Evolutionary conservation across 1,140 invertebrate species (phyloP).

Genomic region (Aethina tumida): DNA sequence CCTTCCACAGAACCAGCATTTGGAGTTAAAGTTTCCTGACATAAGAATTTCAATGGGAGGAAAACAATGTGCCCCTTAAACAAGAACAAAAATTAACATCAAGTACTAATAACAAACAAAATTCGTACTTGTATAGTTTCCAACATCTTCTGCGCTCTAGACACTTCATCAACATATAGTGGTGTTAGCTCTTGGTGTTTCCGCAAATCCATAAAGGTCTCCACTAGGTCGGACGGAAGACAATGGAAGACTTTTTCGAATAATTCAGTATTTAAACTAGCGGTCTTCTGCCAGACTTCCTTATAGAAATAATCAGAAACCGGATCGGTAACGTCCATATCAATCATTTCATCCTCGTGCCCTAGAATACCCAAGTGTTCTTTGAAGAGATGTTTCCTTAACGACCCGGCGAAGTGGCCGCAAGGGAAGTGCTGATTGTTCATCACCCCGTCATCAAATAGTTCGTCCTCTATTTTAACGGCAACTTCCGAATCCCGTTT

Average conservation of each 20-base stretch:
- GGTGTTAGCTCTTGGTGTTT: constrained; percentile 56
- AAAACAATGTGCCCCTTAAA: constrained; percentile 75
- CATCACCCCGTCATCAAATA: constrained; percentile 70
- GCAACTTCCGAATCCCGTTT: constrained; percentile 94
- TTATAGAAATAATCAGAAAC: constrained; percentile 68
- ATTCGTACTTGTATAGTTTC: constrained; percentile 53
- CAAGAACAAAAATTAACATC: constrained; percentile 2
- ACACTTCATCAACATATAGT: constrained; percentile 57
- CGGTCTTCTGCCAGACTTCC: constrained; percentile 68
- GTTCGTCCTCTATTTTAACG: constrained; percentile 71
- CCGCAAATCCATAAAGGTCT: constrained; percentile 62
- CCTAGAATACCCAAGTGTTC: constrained; percentile 72
- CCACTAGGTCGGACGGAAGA: constrained; percentile 70
- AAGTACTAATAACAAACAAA: neutral
- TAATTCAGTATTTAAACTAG: constrained; percentile 70
- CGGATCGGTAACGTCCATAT: constrained; percentile 61
- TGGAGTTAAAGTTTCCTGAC: constrained; percentile 72
- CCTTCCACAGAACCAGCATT: constrained; percentile 70
- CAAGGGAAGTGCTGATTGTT: constrained; percentile 67
- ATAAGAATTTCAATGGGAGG: constrained; percentile 77
- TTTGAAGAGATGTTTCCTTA: constrained; percentile 77
- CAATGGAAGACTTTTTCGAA: constrained; percentile 84
- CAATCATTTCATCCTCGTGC: constrained; percentile 36
- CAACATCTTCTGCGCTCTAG: constrained; percentile 56
- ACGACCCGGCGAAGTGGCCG: constrained; percentile 74